phyloP scores from a whole-genome alignment of 2,888 invertebrate species.

The Sympetrum striolatum region DNA sequence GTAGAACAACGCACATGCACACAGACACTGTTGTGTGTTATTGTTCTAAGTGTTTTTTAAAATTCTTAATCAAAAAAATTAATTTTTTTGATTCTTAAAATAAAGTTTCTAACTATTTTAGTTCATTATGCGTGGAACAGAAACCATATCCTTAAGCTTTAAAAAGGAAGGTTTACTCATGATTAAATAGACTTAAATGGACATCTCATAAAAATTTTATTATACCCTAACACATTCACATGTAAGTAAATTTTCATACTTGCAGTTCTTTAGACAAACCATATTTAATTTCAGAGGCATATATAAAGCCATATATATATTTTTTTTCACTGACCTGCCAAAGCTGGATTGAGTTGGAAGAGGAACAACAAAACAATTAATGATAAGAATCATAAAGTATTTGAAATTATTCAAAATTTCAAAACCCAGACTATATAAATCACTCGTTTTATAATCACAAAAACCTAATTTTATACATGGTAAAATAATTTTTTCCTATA shows the following conservation, averaged over 20 bases:
- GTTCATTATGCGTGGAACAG: neutral
- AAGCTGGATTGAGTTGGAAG: neutral
- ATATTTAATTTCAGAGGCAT: neutral
- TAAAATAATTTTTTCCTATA: conserved; percentile 25
- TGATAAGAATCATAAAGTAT: neutral
- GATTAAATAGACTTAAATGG: conserved; percentile 1
- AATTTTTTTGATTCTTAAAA: neutral
- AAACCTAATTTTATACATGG: neutral
- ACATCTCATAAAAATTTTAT: conserved; percentile 40
- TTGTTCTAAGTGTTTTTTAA: neutral
- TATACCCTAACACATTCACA: conserved; percentile 39
- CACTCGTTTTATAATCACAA: neutral
- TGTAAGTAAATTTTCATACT: conserved; percentile 16
- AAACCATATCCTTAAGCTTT: neutral
- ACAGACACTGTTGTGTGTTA: no score
- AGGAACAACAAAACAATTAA: neutral
- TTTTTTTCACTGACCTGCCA: conserved; percentile 12
- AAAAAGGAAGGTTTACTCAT: conserved; percentile 1
- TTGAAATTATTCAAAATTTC: neutral
- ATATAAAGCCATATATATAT: conserved; percentile 13
- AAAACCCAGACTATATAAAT: conserved; percentile 17
- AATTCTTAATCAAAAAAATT: neutral
- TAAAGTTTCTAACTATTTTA: neutral
- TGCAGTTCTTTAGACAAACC: conserved; percentile 23
- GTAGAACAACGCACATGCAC: no score